Percentiles rank a stretch among this genome's conserved stretches.
Conservation (phyloP, 2,797 vertebrate species). For the Helicolenus hilgendorfi region DNA sequence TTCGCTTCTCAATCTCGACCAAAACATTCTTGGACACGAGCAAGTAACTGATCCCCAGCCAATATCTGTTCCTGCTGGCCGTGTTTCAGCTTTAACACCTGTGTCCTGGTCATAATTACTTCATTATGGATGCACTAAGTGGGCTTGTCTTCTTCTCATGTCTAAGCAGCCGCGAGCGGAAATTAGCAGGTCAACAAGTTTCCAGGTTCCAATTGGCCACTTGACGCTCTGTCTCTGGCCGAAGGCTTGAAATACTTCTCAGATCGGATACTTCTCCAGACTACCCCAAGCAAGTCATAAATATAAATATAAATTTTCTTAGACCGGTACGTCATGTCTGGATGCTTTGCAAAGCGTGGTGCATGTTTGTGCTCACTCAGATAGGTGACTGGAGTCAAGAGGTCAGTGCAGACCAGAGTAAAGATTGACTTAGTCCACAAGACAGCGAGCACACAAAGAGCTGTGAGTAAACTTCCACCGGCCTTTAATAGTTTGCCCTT, state of each 20-base stretch:
- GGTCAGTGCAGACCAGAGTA: conserved; percentile 83
- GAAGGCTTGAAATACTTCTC: conserved; percentile 5
- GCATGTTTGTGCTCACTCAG: conserved; percentile 53
- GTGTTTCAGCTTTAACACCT: conserved; percentile 61
- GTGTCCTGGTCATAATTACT: conserved; percentile 51
- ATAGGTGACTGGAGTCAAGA: conserved; percentile 81
- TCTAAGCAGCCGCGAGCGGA: conserved; percentile 48
- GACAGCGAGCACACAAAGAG: conserved; percentile 81
- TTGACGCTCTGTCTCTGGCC: background rate
- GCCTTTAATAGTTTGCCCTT: conserved; percentile 85
- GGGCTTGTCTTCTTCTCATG: conserved; percentile 21
- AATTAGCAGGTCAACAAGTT: conserved; percentile 41
- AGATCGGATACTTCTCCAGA: background rate
- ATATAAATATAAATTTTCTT: background rate
- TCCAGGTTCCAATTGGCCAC: conserved; percentile 19
- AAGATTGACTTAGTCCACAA: conserved; percentile 89
- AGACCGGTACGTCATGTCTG: background rate
- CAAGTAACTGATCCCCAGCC: conserved; percentile 65
- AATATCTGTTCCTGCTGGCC: conserved; percentile 62
- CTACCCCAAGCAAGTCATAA: background rate
- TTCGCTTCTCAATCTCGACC: conserved; percentile 34
- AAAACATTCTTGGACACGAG: conserved; percentile 57
- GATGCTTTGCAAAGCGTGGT: conserved; percentile 9
- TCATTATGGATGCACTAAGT: conserved; percentile 55
- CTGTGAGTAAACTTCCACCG: conserved; percentile 86